Base-by-base conservation (phyloP, 2,113 vertebrate species). In the Hippocampus zosterae region DNA sequence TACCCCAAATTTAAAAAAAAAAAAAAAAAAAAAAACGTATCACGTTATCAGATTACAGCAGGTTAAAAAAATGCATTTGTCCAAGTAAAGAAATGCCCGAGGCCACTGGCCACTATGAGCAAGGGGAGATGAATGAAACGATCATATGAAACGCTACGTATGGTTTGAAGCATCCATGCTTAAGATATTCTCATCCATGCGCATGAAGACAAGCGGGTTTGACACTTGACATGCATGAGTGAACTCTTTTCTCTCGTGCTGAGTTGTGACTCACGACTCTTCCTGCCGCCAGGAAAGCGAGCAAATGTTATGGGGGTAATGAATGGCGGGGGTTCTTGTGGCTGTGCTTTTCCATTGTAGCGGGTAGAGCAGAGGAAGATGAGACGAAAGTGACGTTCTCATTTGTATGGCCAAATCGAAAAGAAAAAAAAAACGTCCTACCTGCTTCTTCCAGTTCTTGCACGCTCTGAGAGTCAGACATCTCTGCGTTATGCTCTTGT, bases 251-350 rank as follows among this genome's bases (percentile, higher is more conserved):
- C 50, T 55, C 71, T 65, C 1, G 27, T 1, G 15, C 63, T 44
- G 50, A 74, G 64, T 79, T 27, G 53, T 84, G 83, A 87, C 62
- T 87, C 87, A 84, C 61, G 27, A 21, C 69, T 60, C 29, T 27
- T 59, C 67, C 16, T 5, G 0, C 46, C 1, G 13, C 15, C 18
- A 8, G 19, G 50, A 52, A 52, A 52, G 50, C 50, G 6, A 53
- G 52, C 52, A 15, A 55, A n/a, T 23, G 9, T 23, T n/a, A 18
- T 18, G 18, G 33, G 8, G 29, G 29, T 67, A 50, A 73, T 68
- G 55, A 78, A 37, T 37, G 41, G 60, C 9, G n/a, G 33, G 33
- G 33, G 33, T 63, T 61, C 65, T 50, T 8, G 18, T 50, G 48
- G 18, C 18, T 21, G 48, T 21, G 8, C 52, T 55, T 2, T 55